Percentiles rank a stretch among this genome's conserved stretches.
Evolutionary conservation across 2,888 invertebrate species (phyloP).

Genomic region (Prosapia bicincta): DNA sequence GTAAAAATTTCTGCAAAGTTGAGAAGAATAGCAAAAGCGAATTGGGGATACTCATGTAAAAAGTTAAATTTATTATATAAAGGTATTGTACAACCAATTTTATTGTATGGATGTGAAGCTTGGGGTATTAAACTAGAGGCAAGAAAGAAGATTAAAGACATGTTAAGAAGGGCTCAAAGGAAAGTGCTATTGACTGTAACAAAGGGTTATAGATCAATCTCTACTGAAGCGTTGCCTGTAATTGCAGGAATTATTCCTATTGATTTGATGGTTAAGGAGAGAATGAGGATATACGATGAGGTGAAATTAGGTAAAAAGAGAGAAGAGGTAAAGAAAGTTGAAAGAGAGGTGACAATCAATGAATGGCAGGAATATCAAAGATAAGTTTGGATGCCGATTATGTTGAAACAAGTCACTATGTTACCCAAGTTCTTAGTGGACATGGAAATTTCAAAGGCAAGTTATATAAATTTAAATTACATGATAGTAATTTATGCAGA

Average conservation of each 20-base stretch:
- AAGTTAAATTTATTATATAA: neutral
- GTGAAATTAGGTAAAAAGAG: neutral
- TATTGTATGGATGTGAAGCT: neutral
- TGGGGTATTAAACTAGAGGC: neutral
- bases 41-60: neutral
- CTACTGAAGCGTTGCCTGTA: neutral
- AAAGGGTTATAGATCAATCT: neutral
- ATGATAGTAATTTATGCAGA: no score
- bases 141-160: neutral
- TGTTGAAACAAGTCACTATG: neutral
- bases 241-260: neutral
- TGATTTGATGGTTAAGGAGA: neutral
- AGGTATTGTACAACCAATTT: neutral
- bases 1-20: neutral
- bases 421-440: neutral
- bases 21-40: neutral
- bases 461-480: neutral
- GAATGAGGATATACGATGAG: neutral
- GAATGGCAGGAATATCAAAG: neutral
- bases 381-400: neutral
- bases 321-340: neutral
- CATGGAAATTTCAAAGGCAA: neutral
- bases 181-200: neutral
- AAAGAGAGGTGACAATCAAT: neutral
- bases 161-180: neutral